Base-by-base conservation (phyloP, 2,888 invertebrate species). In the Euclidia mi region DNA sequence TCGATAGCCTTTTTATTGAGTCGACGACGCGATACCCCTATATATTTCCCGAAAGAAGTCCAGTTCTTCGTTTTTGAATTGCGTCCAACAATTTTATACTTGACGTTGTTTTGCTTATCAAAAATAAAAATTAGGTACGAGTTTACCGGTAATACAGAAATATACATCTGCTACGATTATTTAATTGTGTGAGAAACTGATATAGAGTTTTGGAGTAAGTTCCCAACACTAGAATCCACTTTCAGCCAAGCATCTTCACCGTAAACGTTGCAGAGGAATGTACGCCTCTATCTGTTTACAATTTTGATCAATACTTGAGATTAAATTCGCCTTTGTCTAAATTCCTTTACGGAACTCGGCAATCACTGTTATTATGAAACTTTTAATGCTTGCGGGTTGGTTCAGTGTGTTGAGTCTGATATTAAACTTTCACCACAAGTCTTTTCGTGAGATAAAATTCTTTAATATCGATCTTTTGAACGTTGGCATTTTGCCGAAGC, bases 261-360 rank as follows among this genome's bases (percentile, higher is more conserved):
- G 58, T 20, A 53, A 64, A 66, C 62, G 65, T 55, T 61, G 53
- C 43, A 57, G 56, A 67, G 59, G 71, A 78, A 74, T 75, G 52
- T 60, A 45, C 56, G 61, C 62, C 53, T 65, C 46, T 67, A 71
- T 71, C 72, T 76, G 76, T 78, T 78, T 73, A 71, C 72, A 71
- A 51, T 71, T 74, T 69, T 66, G 70, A 76, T 80, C 73, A 73
- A 71, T 71, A 71, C 57, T 65, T 56, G 52, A 67, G 71, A 70
- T 70, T 65, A 69, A 62, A 70, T 60, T 59, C 48, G 45, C 63
- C 52, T 71, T 63, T 66, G 60, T 63, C 53, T 57, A 66, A 47
- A 53, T 70, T 60, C 59, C 62, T 47, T 45, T 47, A 44, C 46
- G 57, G 56, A 59, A 53, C 49, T 57, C 45, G 29, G 48, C 56